phyloP scores from a whole-genome alignment of 1,140 invertebrate species.

The Lepidurus packardi region DNA sequence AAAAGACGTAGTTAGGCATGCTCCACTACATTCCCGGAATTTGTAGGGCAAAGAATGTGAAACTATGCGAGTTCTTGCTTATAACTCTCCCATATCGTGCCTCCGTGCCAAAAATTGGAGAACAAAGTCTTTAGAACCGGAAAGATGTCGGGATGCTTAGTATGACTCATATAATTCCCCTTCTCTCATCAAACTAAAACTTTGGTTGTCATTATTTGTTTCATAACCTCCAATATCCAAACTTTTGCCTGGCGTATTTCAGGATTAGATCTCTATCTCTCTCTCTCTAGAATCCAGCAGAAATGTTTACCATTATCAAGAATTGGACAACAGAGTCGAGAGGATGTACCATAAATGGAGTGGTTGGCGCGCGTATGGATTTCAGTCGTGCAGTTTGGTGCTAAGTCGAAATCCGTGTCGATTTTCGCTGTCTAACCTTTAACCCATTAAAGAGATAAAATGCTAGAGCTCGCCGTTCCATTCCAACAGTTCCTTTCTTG shows the following conservation, averaged over 20 bases:
- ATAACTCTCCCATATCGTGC: not conserved
- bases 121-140: not conserved
- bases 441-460: constrained; percentile 16
- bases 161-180: not conserved
- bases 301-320: not conserved
- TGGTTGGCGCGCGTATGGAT: not conserved
- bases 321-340: not conserved
- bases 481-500: constrained; percentile 15
- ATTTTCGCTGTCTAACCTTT: not conserved
- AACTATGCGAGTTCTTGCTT: not conserved
- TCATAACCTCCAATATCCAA: no score
- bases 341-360: not conserved
- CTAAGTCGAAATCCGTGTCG: constrained; percentile 6
- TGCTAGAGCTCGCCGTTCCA: not conserved
- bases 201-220: not conserved
- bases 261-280: no score
- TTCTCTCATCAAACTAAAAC: not conserved
- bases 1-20: no score
- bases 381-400: not conserved
- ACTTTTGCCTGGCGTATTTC: no score
- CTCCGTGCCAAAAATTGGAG: not conserved
- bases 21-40: not conserved
- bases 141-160: not conserved
- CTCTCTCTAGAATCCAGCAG: no score
- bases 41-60: not conserved